These are phyloP conservation scores for Glandiceps talaboti DNA, from an alignment of 53 echinoderm and acorn worm species.

Conservation along the genomic window DNA sequence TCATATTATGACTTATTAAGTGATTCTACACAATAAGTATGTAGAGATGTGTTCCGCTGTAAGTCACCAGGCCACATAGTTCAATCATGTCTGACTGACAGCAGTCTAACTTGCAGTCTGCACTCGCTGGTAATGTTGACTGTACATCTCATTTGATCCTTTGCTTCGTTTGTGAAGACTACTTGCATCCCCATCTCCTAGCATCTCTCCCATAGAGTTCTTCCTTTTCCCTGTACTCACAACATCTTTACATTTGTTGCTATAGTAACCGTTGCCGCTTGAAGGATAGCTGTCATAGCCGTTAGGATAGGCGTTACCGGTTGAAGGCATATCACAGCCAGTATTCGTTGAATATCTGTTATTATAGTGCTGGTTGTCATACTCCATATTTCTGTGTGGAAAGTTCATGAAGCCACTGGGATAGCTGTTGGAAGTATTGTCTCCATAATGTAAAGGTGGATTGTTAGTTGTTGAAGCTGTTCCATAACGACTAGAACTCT, in stretches of 20 bases:
- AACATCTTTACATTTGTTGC: not conserved
- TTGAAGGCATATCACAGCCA: not conserved
- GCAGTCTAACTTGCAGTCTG: not conserved
- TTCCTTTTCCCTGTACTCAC: not conserved
- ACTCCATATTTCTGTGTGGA: not conserved
- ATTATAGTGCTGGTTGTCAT: not conserved
- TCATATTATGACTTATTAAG: too few relatives aligned
- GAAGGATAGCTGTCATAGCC: not conserved
- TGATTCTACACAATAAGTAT: too few relatives aligned
- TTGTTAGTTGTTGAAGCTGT: not conserved
- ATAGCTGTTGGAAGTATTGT: not conserved
- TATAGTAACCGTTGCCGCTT: not conserved
- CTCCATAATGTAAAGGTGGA: not conserved
- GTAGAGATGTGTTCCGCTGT: too few relatives aligned
- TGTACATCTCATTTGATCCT: not conserved
- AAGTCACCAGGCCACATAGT: too few relatives aligned
- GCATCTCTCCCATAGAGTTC: not conserved
- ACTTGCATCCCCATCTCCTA: not conserved
- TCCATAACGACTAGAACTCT: not conserved
- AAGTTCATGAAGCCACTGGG: not conserved
- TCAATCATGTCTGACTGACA: too few relatives aligned
- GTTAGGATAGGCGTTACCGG: not conserved
- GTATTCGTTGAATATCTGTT: not conserved
- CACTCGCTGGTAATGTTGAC: not conserved
- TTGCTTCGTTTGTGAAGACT: not conserved